Evolutionary conservation across 2,797 vertebrate species (phyloP), one percentile per base, ranked within the genome.

Genomic region (Chloroceryle inda): DNA sequence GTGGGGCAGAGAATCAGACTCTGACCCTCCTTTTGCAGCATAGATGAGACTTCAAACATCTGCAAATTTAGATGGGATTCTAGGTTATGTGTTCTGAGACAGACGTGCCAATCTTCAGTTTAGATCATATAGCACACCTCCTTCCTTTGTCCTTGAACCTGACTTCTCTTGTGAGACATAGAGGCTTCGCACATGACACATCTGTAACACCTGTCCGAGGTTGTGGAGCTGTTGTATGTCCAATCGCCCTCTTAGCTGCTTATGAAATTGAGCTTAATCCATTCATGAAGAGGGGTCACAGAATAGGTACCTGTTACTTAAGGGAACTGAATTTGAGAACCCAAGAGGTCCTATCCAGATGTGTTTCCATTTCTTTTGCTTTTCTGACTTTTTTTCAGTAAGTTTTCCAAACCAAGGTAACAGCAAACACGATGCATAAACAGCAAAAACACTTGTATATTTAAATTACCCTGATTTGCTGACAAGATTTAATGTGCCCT

Each of bases 151-250:
- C 61, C 42, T 59, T 80, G n/a, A n/a, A 56, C 38, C 19, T 5
- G 26, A 37, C 21, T 50, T 49, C 18, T 77, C 52, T 58, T 66
- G 59, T 49, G 59, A 61, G n/a, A 73, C 67, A 26, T n/a, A 21
- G 19, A 29, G 47, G 19, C 21, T 80, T 71, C 2, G 1, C 22
- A 6, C 20, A 11, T 15, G 15, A n/a, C 20, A 0, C 45, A 3
- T 59, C 33, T 52, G 38, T 55, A 47, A n/a, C 0, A 11, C 40
- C 35, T 56, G 0, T 58, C 24, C 59, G 59, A 82, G 69, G 67
- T 23, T 89, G 42, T 47, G 8, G 59, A 95, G 56, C 83, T 96
- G 2, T 75, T 33, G 7, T 61, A 31, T 69, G n/a, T 85, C 89
- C 24, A 15, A 71, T 72, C 40, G 26, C 66, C 21, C 37, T 92